Percentiles rank a stretch among this genome's conserved stretches.
Evolutionary conservation across 2,113 vertebrate genomes (phyloP).

Genomic region (Colistium nudipinnis): DNA sequence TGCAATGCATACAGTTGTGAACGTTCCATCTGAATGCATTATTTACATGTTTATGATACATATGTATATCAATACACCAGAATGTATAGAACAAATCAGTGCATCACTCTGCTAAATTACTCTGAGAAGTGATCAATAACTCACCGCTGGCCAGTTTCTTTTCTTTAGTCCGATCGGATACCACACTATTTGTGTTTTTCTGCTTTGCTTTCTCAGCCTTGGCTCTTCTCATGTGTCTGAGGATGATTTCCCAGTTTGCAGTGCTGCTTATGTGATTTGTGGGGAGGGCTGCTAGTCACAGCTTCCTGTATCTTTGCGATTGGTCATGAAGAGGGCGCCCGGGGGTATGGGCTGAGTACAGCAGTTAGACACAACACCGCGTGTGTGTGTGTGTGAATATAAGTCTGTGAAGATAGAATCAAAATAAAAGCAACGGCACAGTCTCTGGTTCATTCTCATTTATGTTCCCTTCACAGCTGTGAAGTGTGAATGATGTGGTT

Average conservation of each 20-base stretch:
- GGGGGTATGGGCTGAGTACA: slow-evolving; percentile 31
- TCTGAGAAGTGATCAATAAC: slow-evolving; percentile 3
- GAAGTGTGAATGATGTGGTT: slow-evolving; percentile 34
- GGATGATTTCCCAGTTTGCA: slow-evolving; percentile 40
- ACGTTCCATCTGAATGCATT: too few species aligned
- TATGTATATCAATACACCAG: too few species aligned
- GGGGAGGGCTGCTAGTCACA: slow-evolving; percentile 44
- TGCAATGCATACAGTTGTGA: too few species aligned
- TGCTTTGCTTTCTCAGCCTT: slow-evolving; percentile 23
- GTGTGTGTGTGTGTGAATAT: slow-evolving; percentile 5
- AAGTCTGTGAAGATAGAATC: not conserved
- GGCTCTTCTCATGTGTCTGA: slow-evolving; percentile 25
- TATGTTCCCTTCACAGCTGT: not conserved
- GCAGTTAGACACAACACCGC: slow-evolving; percentile 17
- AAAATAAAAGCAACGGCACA: not conserved
- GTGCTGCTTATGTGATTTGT: slow-evolving; percentile 39
- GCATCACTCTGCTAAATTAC: not conserved
- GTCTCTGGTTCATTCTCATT: not conserved
- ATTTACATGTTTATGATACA: too few species aligned
- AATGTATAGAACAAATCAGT: not conserved
- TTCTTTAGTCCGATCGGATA: slow-evolving; percentile 28
- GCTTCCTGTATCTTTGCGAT: slow-evolving; percentile 77
- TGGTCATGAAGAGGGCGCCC: slow-evolving; percentile 58
- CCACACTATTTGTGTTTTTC: slow-evolving; percentile 6
- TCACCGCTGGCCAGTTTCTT: too few species aligned